Evolutionary conservation across 2,797 vertebrate genomes (phyloP).

Genomic region (Dendrocincla fuliginosa): DNA sequence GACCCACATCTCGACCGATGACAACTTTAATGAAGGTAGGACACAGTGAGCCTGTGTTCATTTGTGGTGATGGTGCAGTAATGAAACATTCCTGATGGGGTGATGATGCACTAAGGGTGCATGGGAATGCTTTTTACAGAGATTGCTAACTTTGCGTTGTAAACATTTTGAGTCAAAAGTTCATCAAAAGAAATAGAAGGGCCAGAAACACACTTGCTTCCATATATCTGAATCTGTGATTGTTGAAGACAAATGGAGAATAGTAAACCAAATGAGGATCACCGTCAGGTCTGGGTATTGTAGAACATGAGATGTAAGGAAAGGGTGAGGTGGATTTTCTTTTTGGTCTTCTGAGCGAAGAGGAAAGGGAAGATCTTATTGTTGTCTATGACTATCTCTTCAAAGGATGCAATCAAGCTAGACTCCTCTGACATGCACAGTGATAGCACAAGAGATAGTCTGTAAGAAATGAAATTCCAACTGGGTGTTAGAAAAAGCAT

Average conservation of each 20-base stretch:
- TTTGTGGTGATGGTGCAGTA: not conserved
- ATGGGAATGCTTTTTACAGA: not conserved
- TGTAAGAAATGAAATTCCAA: not conserved
- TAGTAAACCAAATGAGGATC: not conserved
- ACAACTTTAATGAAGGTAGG: constrained; percentile 88
- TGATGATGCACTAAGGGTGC: not conserved
- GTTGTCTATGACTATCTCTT: not conserved
- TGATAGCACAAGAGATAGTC: not conserved
- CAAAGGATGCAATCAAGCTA: not conserved
- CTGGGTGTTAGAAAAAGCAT: not conserved
- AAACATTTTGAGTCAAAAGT: not conserved
- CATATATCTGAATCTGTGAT: not conserved
- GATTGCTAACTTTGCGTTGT: not conserved
- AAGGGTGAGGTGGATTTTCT: not conserved
- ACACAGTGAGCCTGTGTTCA: not conserved
- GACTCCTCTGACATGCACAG: not conserved
- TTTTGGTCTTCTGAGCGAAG: not conserved
- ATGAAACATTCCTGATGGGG: not conserved
- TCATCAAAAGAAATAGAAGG: not conserved
- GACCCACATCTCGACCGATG: constrained; percentile 85
- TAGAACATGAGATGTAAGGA: not conserved
- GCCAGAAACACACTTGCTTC: not conserved
- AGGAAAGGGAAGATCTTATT: not conserved
- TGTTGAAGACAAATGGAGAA: not conserved
- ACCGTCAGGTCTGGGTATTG: not conserved